Base-by-base conservation (phyloP, 2,797 vertebrate genomes). In the Anolis apletophallus region DNA sequence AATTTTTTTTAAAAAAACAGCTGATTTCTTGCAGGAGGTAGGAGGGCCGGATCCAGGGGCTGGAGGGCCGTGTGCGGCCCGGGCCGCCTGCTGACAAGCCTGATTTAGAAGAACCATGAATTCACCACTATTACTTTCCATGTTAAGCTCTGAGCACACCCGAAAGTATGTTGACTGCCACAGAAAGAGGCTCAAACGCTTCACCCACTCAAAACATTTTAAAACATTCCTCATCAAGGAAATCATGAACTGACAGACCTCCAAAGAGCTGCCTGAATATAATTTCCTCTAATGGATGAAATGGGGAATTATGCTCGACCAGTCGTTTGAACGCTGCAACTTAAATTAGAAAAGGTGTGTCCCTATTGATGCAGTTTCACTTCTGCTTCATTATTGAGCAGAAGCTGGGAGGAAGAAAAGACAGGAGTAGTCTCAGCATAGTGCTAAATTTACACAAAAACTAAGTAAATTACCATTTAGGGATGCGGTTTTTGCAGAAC, bases 261-360 rank as follows among this genome's bases (percentile, higher is more conserved):
- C n/a, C 21, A 46, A 73, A 73, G 36, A 73, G 36, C 36, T 73
- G 19, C 72, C 21, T 73, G 72, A 73, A 46, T 73, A 73, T 73
- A 73, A 73, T 73, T 23, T 73, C 36, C 36, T 73, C 40, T 73
- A 73, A 73, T 46, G 72, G 72, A 40, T 73, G 72, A 73, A 73
- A 23, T 73, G 72, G 36, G 46, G 40, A 73, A 73, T 73, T 46
- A 73, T 46, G 72, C 9, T 46, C 36, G 72, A 46, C 40, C 72
- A 73, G 72, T 73, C 10, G 13, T 46, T 36, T 73, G 72, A 73
- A 73, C 29, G 4, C 11, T 26, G 72, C 72, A 73, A 40, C 72
- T 40, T 26, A 73, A 73, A 73, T 73, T 46, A 46, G 40, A 73
- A 40, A 23, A 73, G 72, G 72, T 40, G 46, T 73, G 72, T 46